Evolutionary conservation across 2,888 invertebrate genomes (phyloP).

Genomic region (Synanthedon formicaeformis): DNA sequence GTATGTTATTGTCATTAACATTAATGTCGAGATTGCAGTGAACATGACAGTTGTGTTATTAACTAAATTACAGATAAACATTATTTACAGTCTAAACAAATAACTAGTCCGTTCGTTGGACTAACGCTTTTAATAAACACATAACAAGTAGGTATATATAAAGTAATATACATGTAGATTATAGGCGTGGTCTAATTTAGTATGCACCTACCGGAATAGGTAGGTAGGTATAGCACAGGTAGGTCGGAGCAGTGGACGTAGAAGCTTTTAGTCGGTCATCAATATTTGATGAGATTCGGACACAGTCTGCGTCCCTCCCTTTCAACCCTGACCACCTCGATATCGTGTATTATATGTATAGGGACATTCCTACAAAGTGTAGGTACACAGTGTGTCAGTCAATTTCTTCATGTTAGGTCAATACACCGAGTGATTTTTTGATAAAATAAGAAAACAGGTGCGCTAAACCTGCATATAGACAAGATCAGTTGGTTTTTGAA

Average conservation of each 20-base stretch:
- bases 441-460: too few relatives aligned
- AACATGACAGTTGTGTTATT: not conserved
- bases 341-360: slow-evolving; percentile 3
- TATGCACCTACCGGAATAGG: slow-evolving; percentile 33
- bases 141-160: not conserved
- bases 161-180: not conserved
- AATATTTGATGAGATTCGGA: slow-evolving; percentile 64
- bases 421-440: too few relatives aligned
- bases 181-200: slow-evolving; percentile 28
- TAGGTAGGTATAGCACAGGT: not conserved
- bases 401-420: too few relatives aligned
- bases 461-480: too few relatives aligned
- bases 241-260: slow-evolving; percentile 12
- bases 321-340: slow-evolving; percentile 1
- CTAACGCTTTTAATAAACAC: not conserved
- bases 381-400: not conserved
- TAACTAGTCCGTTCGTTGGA: not conserved
- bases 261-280: slow-evolving; percentile 47
- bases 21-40: not conserved
- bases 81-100: not conserved
- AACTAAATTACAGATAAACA: not conserved
- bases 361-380: slow-evolving; percentile 1
- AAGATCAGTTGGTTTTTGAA: too few relatives aligned
- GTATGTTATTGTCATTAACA: not conserved
- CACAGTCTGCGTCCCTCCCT: slow-evolving; percentile 18